A percentile compares a stretch with the other conserved stretches of the same genome.
Evolutionary conservation across 1,140 invertebrate genomes (phyloP).

Genomic region (Lutraria rhynchaena): DNA sequence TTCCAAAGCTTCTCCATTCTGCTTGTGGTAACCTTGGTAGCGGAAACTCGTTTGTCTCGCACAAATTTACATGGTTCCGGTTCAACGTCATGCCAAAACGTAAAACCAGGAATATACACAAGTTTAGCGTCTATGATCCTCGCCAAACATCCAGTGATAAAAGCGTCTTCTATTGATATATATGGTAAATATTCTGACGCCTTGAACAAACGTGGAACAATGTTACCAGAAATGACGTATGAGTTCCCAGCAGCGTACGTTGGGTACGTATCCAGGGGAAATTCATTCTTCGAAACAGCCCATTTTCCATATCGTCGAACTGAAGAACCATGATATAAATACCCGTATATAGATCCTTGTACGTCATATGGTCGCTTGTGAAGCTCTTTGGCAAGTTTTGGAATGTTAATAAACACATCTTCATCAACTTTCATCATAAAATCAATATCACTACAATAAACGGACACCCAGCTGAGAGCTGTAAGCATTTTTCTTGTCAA

Average conservation of each 20-base stretch:
- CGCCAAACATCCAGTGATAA: slow-evolving; percentile 73
- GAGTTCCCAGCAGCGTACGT: slow-evolving; percentile 75
- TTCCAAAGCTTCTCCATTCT: slow-evolving; percentile 38
- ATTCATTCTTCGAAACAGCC: slow-evolving; percentile 28
- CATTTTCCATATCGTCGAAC: slow-evolving; percentile 49
- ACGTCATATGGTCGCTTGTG: slow-evolving; percentile 4
- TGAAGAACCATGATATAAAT: background rate
- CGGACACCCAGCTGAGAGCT: slow-evolving; percentile 89
- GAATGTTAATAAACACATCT: slow-evolving; percentile 80
- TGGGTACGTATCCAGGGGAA: slow-evolving; percentile 64
- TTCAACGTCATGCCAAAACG: slow-evolving; percentile 5
- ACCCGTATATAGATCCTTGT: slow-evolving; percentile 31
- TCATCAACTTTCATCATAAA: slow-evolving; percentile 83
- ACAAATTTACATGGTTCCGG: slow-evolving; percentile 34
- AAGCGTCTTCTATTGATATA: slow-evolving; percentile 79
- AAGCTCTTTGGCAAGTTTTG: slow-evolving; percentile 83
- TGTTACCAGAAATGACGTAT: slow-evolving; percentile 75
- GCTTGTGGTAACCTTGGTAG: slow-evolving; percentile 23
- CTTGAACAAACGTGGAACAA: slow-evolving; percentile 68
- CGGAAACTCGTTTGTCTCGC: background rate
- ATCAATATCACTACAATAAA: slow-evolving; percentile 85
- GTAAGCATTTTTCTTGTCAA: slow-evolving; percentile 44
- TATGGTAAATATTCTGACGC: slow-evolving; percentile 63
- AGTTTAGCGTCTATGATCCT: slow-evolving; percentile 38
- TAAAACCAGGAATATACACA: slow-evolving; percentile 4